Conservation (phyloP, 2,888 invertebrate species). For the Napeogenes inachia region DNA sequence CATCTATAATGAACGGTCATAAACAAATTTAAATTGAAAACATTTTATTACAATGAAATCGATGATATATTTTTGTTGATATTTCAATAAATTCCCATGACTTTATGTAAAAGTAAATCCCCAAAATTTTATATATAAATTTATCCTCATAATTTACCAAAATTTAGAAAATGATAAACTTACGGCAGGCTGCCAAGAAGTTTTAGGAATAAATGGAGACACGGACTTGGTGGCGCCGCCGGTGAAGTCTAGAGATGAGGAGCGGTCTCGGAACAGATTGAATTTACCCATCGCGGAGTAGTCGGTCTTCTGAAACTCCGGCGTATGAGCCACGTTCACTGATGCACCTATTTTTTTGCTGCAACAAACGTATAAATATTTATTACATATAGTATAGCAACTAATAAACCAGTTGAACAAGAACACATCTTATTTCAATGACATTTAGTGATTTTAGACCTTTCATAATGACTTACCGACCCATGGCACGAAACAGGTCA, state of each 20-base stretch:
- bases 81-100: too few relatives aligned
- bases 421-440: too few relatives aligned
- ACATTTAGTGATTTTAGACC: too few relatives aligned
- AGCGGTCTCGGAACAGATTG: slow-evolving; percentile 39
- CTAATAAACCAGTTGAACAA: too few relatives aligned
- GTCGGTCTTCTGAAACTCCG: slow-evolving; percentile 39
- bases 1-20: too few relatives aligned
- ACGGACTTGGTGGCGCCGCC: slow-evolving; percentile 37
- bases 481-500: too few relatives aligned
- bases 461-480: too few relatives aligned
- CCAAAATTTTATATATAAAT: too few relatives aligned
- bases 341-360: slow-evolving; percentile 43
- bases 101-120: too few relatives aligned
- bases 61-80: too few relatives aligned
- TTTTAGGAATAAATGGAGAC: slow-evolving; percentile 38
- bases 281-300: slow-evolving; percentile 41
- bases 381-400: background rate
- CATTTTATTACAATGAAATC: too few relatives aligned
- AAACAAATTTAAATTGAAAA: too few relatives aligned
- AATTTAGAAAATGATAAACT: slow-evolving; percentile 32
- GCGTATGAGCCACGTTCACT: slow-evolving; percentile 37
- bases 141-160: slow-evolving; percentile 23
- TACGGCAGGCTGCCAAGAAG: slow-evolving; percentile 36
- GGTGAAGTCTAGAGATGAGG: slow-evolving; percentile 41
- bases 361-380: slow-evolving; percentile 20